Evolutionary conservation across 2,797 vertebrate genomes (phyloP).

Genomic region (Acanthornis magna): DNA sequence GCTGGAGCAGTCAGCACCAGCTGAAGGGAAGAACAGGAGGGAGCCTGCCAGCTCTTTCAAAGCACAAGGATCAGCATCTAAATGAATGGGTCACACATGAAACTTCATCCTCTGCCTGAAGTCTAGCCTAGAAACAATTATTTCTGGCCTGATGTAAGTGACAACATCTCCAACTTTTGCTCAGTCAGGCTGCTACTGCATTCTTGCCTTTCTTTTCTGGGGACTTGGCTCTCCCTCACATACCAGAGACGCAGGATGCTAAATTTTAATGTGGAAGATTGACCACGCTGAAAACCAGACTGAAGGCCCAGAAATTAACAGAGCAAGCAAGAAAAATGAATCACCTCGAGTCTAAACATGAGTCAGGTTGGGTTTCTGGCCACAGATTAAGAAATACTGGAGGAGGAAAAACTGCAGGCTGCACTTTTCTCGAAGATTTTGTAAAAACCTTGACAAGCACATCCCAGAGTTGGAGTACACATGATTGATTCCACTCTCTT

Average conservation of each 20-base stretch:
- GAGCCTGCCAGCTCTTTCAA: not conserved
- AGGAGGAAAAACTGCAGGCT: not conserved
- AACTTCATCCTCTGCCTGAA: not conserved
- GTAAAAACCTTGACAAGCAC: not conserved
- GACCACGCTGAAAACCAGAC: not conserved
- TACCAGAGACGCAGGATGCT: not conserved
- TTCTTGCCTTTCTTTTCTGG: not conserved
- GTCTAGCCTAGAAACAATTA: not conserved
- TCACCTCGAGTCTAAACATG: not conserved
- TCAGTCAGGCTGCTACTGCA: not conserved
- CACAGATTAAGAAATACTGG: not conserved
- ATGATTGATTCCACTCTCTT: rapidly evolving
- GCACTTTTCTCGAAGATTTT: not conserved
- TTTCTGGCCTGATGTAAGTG: not conserved
- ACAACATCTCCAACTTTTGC: not conserved
- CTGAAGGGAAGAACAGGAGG: not conserved
- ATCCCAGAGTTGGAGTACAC: not conserved
- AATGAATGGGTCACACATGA: not conserved
- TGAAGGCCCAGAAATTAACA: not conserved
- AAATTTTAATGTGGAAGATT: not conserved
- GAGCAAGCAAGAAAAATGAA: not conserved
- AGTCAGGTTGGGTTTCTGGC: not conserved
- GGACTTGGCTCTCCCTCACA: not conserved
- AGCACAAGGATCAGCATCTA: not conserved
- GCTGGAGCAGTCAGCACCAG: not conserved